phyloP scores from a whole-genome alignment of 2,888 invertebrate species.

The Pyralis farinalis region DNA sequence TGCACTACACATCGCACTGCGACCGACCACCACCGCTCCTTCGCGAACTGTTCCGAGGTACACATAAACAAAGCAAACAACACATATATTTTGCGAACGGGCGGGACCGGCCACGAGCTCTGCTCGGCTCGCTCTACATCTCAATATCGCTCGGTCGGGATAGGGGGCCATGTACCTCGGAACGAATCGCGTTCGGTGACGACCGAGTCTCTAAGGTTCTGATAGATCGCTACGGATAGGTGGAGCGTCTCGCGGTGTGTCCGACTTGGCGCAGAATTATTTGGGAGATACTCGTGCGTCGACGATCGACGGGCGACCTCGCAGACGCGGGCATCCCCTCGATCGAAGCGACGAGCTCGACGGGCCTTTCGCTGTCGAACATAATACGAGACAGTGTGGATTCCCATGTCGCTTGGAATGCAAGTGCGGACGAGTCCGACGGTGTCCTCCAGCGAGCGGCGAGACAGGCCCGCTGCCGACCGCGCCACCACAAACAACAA shows the following conservation, averaged over 20 bases:
- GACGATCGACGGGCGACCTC: conserved; percentile 26
- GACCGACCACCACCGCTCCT: conserved; percentile 46
- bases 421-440: conserved; percentile 66
- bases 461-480: conserved; percentile 36
- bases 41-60: conserved; percentile 80
- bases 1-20: conserved; percentile 40
- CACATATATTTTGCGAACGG: conserved; percentile 61
- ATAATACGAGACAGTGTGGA: conserved; percentile 59
- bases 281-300: conserved; percentile 17
- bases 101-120: conserved; percentile 60
- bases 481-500: conserved; percentile 51
- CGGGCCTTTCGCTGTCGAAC: conserved; percentile 36
- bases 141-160: conserved; percentile 79
- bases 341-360: conserved; percentile 34
- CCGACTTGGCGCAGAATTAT: conserved; percentile 26
- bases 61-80: conserved; percentile 77
- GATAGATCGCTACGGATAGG: conserved; percentile 49
- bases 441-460: conserved; percentile 47
- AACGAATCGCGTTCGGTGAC: conserved; percentile 75
- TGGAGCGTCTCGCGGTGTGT: conserved; percentile 48
- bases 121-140: conserved; percentile 78
- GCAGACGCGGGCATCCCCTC: conserved; percentile 20
- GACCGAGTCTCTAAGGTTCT: conserved; percentile 52
- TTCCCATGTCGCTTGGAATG: conserved; percentile 82
- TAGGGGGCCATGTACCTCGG: conserved; percentile 82